Evolutionary conservation across 2,797 vertebrate genomes (phyloP).

Genomic region (Hyperoplus immaculatus): DNA sequence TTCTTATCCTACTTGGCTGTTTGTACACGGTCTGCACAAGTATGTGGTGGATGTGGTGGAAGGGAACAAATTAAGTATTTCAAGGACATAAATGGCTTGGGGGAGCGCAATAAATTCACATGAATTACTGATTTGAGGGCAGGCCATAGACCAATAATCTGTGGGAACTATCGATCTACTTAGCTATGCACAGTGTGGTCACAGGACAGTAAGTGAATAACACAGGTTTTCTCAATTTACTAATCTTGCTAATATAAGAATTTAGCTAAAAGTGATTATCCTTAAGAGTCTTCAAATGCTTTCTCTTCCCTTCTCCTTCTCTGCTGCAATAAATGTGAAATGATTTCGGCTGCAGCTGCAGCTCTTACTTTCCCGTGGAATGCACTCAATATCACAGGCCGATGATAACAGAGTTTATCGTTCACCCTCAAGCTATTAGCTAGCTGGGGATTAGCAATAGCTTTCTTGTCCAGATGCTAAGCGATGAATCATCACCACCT

Average conservation of each 20-base stretch:
- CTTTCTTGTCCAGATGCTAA: conserved; percentile 19
- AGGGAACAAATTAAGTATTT: neutral
- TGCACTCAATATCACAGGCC: conserved; percentile 28
- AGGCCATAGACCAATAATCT: conserved; percentile 21
- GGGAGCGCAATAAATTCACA: neutral
- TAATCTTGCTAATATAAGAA: neutral
- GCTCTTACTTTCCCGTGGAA: conserved; percentile 24
- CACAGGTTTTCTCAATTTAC: neutral
- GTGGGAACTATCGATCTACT: neutral
- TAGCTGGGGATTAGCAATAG: neutral
- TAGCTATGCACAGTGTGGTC: neutral
- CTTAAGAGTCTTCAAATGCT: neutral
- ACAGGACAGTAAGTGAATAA: neutral
- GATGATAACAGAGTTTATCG: conserved; percentile 11
- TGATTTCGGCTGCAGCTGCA: conserved; percentile 21
- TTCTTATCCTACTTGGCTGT: neutral
- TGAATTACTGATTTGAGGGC: neutral
- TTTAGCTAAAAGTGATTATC: neutral
- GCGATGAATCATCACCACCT: conserved; percentile 12
- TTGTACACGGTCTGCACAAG: neutral
- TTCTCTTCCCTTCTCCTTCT: conserved; percentile 1
- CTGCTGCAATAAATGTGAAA: conserved; percentile 1
- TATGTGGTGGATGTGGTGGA: neutral
- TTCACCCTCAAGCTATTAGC: conserved; percentile 8
- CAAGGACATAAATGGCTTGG: neutral